Percentiles rank a stretch among this genome's conserved stretches.
Conservation (phyloP, 2,797 vertebrate species). For the Pantherophis alleghaniensis region DNA sequence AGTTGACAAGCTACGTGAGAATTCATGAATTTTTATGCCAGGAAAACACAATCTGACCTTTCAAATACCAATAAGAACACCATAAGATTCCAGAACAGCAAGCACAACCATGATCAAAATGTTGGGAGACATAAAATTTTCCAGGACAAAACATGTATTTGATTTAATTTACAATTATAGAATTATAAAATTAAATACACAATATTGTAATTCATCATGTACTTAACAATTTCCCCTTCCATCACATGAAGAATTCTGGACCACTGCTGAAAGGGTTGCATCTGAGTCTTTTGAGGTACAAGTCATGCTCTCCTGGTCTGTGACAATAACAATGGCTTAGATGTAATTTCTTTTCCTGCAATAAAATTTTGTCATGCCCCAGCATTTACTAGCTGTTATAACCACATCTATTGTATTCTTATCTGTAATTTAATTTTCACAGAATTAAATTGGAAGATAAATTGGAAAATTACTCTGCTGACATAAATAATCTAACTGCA, state of each 20-base stretch:
- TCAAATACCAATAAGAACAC: not conserved
- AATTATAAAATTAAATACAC: not conserved
- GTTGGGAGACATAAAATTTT: not conserved
- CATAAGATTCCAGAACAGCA: not conserved
- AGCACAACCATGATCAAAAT: not conserved
- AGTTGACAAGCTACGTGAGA: not conserved
- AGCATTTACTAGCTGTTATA: slow-evolving; percentile 61
- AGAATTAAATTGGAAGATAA: slow-evolving; percentile 73
- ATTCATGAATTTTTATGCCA: not conserved
- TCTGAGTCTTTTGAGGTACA: not conserved
- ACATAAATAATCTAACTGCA: slow-evolving; percentile 71
- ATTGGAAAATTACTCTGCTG: slow-evolving; percentile 61
- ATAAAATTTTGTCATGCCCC: slow-evolving; percentile 43
- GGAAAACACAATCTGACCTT: not conserved
- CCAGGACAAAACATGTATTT: not conserved
- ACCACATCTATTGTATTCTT: slow-evolving; percentile 68
- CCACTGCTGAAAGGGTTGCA: not conserved
- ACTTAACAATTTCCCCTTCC: not conserved
- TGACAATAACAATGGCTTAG: not conserved
- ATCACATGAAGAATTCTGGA: not conserved
- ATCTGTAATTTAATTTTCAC: slow-evolving; percentile 74
- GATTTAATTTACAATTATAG: not conserved
- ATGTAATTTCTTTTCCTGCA: slow-evolving; percentile 28
- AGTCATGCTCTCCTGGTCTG: not conserved
- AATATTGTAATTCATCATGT: not conserved